Conservation (phyloP, 2,888 invertebrate species). For the Microctonus hyperodae region DNA sequence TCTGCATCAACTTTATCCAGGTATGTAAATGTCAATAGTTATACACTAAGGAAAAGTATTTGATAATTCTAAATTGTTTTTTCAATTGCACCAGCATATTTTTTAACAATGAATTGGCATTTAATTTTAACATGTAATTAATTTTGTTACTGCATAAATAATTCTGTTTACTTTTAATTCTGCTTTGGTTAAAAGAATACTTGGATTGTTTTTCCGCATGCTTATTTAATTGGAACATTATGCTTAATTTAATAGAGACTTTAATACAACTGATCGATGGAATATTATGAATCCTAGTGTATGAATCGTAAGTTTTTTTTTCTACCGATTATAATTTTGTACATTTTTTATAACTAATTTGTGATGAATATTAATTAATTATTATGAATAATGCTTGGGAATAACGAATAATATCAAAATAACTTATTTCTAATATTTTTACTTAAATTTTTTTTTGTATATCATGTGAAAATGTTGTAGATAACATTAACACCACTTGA, state of each 20-base stretch:
- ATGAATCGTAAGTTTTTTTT: slow-evolving; percentile 22
- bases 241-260: slow-evolving; percentile 20
- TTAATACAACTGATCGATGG: slow-evolving; percentile 16
- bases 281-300: slow-evolving; percentile 18
- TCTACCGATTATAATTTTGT: neutral
- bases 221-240: slow-evolving; percentile 14
- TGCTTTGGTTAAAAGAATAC: neutral
- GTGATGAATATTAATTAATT: too few species aligned
- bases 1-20: slow-evolving; percentile 65
- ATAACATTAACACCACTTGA: too few species aligned
- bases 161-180: neutral
- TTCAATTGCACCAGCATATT: neutral
- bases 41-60: too few species aligned
- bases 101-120: neutral
- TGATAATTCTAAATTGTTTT: neutral
- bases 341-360: neutral
- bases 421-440: too few species aligned
- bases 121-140: neutral
- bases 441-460: too few species aligned
- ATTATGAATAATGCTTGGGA: too few species aligned
- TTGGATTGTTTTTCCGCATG: slow-evolving; percentile 17
- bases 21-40: slow-evolving; percentile 50
- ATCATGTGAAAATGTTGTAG: too few species aligned
- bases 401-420: too few species aligned
- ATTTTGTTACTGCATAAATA: neutral